phyloP scores from a whole-genome alignment of 2,888 invertebrate genomes.

The Sinodicranocentrus sp. region DNA sequence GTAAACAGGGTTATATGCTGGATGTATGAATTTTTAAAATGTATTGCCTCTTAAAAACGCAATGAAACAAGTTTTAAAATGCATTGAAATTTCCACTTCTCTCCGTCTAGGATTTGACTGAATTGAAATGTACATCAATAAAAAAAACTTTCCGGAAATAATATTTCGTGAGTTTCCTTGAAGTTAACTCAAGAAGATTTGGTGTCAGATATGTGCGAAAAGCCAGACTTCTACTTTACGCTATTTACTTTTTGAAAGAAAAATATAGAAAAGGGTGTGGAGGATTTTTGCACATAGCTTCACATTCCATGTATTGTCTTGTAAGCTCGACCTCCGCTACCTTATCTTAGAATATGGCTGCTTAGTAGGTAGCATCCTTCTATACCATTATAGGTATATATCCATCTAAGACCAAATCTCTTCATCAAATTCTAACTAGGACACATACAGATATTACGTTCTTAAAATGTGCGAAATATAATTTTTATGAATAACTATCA shows the following conservation, averaged over 20 bases:
- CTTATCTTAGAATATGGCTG: not conserved
- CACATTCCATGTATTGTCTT: constrained; percentile 54
- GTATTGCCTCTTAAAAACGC: no score
- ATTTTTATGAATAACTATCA: constrained; percentile 54
- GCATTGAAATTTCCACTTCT: no score
- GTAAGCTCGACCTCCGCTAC: not conserved
- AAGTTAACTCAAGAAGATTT: no score
- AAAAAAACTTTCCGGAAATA: no score
- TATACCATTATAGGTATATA: not conserved
- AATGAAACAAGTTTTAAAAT: no score
- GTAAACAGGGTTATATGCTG: no score
- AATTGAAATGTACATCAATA: no score
- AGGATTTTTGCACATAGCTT: constrained; percentile 52
- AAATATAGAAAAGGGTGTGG: constrained; percentile 61
- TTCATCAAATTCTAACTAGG: constrained; percentile 51
- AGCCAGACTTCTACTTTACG: constrained; percentile 52
- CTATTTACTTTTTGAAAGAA: constrained; percentile 65
- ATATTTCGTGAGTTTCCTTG: no score
- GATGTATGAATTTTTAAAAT: no score
- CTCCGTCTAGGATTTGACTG: no score
- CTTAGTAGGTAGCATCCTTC: not conserved
- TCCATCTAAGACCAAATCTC: constrained; percentile 23
- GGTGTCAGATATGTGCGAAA: not conserved
- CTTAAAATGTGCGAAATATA: constrained; percentile 25
- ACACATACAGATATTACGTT: constrained; percentile 20